Evolutionary conservation across 2,797 vertebrate genomes (phyloP).

Genomic region (Molossus alvarezi): DNA sequence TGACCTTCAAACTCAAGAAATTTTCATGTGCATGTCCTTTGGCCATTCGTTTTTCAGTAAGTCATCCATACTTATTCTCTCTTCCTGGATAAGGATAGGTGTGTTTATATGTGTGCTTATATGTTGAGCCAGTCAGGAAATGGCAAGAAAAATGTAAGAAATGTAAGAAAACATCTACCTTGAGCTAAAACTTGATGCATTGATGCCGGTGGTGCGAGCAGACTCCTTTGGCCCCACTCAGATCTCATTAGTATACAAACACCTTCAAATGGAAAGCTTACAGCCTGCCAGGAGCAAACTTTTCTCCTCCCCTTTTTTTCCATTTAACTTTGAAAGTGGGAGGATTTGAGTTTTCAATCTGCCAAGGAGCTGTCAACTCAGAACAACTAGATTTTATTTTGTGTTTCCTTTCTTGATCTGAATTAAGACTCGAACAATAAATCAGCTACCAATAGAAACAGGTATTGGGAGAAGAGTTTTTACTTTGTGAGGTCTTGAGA

Average conservation of each 20-base stretch:
- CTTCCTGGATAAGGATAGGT: not conserved
- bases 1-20: not conserved
- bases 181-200: not conserved
- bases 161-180: not conserved
- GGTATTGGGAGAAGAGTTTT: slow-evolving; percentile 32
- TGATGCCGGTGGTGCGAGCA: not conserved
- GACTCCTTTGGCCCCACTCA: not conserved
- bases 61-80: not conserved
- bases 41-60: not conserved
- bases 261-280: slow-evolving; percentile 34
- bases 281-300: not conserved
- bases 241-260: not conserved
- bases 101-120: not conserved
- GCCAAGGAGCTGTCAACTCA: slow-evolving; percentile 65
- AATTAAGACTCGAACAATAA: slow-evolving; percentile 59
- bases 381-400: slow-evolving; percentile 74
- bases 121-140: not conserved
- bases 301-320: slow-evolving; percentile 9
- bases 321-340: slow-evolving; percentile 65
- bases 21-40: not conserved
- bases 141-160: not conserved
- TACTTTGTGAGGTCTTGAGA: not conserved
- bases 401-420: slow-evolving; percentile 62
- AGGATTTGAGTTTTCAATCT: slow-evolving; percentile 73
- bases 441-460: not conserved